Percentiles rank a stretch among this genome's conserved stretches.
phyloP scores from a whole-genome alignment of 2,888 invertebrate genomes.

The Aromia moschata region DNA sequence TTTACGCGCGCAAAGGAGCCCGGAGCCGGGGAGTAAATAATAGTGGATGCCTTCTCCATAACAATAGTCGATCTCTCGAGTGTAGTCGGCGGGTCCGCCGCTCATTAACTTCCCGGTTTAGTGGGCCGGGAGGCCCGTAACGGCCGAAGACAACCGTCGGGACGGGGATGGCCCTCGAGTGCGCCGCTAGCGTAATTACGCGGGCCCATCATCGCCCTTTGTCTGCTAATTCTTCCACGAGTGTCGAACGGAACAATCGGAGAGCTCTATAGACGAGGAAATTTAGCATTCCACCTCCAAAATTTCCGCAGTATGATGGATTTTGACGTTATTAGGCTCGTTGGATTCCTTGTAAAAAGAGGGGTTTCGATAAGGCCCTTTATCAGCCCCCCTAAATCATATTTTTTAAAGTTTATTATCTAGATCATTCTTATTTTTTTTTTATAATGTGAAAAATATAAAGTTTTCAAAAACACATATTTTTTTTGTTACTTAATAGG shows the following conservation, averaged over 20 bases:
- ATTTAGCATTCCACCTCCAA: too few relatives aligned
- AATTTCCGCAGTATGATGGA: too few relatives aligned
- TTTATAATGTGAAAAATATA: too few relatives aligned
- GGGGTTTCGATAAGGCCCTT: too few relatives aligned
- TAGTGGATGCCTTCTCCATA: conserved; percentile 40
- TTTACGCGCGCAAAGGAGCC: conserved; percentile 40
- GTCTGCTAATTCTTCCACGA: conserved; percentile 31
- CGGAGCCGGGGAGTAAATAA: conserved; percentile 37
- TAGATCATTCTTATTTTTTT: too few relatives aligned
- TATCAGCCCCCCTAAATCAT: too few relatives aligned
- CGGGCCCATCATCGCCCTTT: conserved; percentile 37
- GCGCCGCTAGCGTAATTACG: conserved; percentile 39
- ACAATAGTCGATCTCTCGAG: conserved; percentile 43
- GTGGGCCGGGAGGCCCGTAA: conserved; percentile 35
- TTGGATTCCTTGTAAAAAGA: too few relatives aligned
- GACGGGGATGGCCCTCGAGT: conserved; percentile 39
- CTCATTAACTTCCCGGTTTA: conserved; percentile 44
- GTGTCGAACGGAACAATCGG: conserved; percentile 28
- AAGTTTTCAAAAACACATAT: too few relatives aligned
- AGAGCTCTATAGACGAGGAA: too few relatives aligned
- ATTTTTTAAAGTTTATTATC: too few relatives aligned
- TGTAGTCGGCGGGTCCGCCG: conserved; percentile 36
- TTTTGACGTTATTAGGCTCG: too few relatives aligned
- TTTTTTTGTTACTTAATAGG: too few relatives aligned
- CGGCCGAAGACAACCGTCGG: conserved; percentile 31